Evolutionary conservation across 2,888 invertebrate species (phyloP), one percentile per base, ranked within the genome.

Genomic region (Dimorphilus gyrociliatus): DNA sequence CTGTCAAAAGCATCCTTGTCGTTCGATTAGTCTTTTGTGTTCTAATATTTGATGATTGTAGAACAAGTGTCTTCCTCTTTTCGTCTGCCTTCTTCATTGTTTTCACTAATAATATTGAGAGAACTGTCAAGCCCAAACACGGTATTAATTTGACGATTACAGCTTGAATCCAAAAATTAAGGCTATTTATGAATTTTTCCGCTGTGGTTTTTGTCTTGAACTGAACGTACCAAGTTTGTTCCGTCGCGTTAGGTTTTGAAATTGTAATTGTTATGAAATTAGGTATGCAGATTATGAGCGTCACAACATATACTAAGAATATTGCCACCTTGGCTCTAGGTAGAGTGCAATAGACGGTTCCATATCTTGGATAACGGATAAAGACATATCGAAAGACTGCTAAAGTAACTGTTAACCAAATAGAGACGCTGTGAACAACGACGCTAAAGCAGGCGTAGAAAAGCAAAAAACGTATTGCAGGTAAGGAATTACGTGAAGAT

Each of bases 151-250:
- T 90, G 41, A 88, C 78, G 38, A 88, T 75, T 4, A 88, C 80
- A 57, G 85, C 80, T 62, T 88, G 88, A 47, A 86, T 75, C 76
- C 84, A 82, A 63, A 88, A 81, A 53, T 84, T 86, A 38, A 80
- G 71, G 30, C 59, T 52, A 32, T 46, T 45, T n/a, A 57, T 35
- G 30, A 51, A 37, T 10, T 40, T 38, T 17, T 51, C 50, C 4
- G 44, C 39, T 4, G 40, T 32, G 1, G 47, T 50, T 15, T 45
- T 42, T 54, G 57, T 30, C 63, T 63, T 45, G 69, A 70, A 48
- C 75, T 73, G 47, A 66, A 67, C 36, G 63, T 38, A 45, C 46
- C 50, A 43, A 18, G 33, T n/a, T 15, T 25, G 48, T 7, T 36
- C 34, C 1, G 47, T 44, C 3, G 27, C 37, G 35, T 50, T 46